A percentile compares a stretch with the other conserved stretches of the same genome.
phyloP scores from a whole-genome alignment of 2,888 invertebrate genomes.

The Alentia gelatinosa region DNA sequence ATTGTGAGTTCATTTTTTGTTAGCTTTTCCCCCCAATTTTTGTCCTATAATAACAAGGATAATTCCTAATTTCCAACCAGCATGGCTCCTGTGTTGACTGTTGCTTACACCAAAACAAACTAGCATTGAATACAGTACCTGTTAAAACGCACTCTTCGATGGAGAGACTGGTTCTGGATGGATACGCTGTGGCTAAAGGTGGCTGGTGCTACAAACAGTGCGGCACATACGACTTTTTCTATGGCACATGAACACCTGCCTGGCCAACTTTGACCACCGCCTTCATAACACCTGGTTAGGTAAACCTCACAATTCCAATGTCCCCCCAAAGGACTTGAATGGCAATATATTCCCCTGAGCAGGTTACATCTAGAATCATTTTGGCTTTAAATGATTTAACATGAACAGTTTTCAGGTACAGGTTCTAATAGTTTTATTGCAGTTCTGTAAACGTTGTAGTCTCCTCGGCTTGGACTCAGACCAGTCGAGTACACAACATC shows the following conservation, averaged over 20 bases:
- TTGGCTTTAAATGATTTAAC: not conserved
- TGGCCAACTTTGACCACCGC: not conserved
- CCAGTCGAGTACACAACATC: not conserved
- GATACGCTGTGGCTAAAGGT: conserved; percentile 9
- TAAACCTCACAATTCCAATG: not conserved
- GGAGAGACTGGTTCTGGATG: not conserved
- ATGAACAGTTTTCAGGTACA: not conserved
- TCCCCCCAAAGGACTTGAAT: not conserved
- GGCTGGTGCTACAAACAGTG: conserved; percentile 16
- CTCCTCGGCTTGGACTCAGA: not conserved
- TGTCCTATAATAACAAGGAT: not conserved
- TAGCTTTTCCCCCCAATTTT: too few relatives aligned
- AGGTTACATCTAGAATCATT: not conserved
- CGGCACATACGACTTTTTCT: not conserved
- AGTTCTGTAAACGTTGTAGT: not conserved
- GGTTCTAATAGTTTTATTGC: not conserved
- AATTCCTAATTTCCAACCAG: not conserved
- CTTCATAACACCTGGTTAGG: not conserved
- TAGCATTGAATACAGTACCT: conserved; percentile 21
- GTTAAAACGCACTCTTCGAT: not conserved
- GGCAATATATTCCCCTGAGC: not conserved
- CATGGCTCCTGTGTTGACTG: not conserved
- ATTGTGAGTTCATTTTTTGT: too few relatives aligned
- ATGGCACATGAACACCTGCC: not conserved
- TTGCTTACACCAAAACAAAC: not conserved